Evolutionary conservation across 2,797 vertebrate species (phyloP), one percentile per base, ranked within the genome.

Genomic region (Alauda arvensis): DNA sequence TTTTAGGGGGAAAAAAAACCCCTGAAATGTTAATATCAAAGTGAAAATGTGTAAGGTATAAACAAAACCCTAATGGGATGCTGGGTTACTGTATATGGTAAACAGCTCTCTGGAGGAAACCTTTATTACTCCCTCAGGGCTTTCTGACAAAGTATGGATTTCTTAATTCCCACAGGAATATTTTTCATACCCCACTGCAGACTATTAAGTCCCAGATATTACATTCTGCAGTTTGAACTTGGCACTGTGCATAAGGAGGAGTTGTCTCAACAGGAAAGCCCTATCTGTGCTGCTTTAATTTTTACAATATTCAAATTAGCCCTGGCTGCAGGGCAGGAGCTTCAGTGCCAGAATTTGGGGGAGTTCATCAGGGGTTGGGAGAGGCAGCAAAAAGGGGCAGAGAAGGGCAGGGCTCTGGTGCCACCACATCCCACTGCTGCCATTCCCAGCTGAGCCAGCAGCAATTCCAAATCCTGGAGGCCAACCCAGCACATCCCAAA

Each of bases 201-300:
- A 96, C 96, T 97, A 96, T 97, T 97, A 97, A 97, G 95, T 94
- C 95, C 87, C 93, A 96, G 94, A 95, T 95, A 96, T 96, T 94
- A 95, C 93, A 96, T 96, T 95, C 95, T 96, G 93, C 87, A 93
- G 93, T 95, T 96, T 95, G 96, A 97, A 97, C 95, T 97, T 95
- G 94, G 95, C 90, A 95, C 91, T 87, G 83, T 66, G 87, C 89
- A 91, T 78, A 63, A 95, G 91, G 95, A 94, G 96, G 93, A 94
- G 92, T 86, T 92, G 93, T 84, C 96, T 96, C 91, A 95, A 8
- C 57, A 94, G 92, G 93, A 76, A 95, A 94, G 91, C 89, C 43
- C 85, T 20, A 3, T 70, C 94, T 92, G 94, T 78, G 93, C 25
- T 79, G 71, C 85, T 95, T 90, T 80, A 71, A 95, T 92, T 95